Evolutionary conservation across 2,888 invertebrate species (phyloP).

Genomic region (Terebella lapidaria): DNA sequence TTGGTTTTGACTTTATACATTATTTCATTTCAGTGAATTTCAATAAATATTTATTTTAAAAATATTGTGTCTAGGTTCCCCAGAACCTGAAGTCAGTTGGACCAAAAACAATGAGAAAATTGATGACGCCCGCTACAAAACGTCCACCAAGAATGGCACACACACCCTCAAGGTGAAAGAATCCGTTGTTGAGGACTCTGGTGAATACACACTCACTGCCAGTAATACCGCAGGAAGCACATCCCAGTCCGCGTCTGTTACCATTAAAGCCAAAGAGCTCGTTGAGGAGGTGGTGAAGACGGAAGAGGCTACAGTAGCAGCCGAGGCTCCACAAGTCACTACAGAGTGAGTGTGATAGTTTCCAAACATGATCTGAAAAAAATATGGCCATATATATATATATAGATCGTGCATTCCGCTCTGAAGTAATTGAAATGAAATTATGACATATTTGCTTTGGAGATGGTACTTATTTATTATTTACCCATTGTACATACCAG

Average conservation of each 20-base stretch:
- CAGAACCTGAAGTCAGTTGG: constrained; percentile 21
- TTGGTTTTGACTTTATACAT: too few relatives aligned
- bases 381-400: too few relatives aligned
- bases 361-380: too few relatives aligned
- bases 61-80: too few relatives aligned
- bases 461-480: too few relatives aligned
- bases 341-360: too few relatives aligned
- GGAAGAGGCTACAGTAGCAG: neutral
- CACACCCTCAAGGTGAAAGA: constrained; percentile 12
- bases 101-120: constrained; percentile 12
- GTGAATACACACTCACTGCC: constrained; percentile 26
- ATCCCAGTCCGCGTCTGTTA: constrained; percentile 17
- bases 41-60: too few relatives aligned
- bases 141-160: constrained; percentile 10
- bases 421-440: too few relatives aligned
- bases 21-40: neutral
- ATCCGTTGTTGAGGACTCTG: constrained; percentile 12
- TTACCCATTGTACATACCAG: too few relatives aligned
- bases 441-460: too few relatives aligned
- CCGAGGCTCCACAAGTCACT: too few relatives aligned
- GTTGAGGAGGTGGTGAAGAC: neutral
- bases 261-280: neutral
- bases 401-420: too few relatives aligned
- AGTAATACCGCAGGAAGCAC: constrained; percentile 26
- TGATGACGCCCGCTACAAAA: constrained; percentile 8